Percentiles rank a stretch among this genome's conserved stretches.
Evolutionary conservation across 2,113 vertebrate species (phyloP).

Genomic region (Anarhynchus alexandrinus): DNA sequence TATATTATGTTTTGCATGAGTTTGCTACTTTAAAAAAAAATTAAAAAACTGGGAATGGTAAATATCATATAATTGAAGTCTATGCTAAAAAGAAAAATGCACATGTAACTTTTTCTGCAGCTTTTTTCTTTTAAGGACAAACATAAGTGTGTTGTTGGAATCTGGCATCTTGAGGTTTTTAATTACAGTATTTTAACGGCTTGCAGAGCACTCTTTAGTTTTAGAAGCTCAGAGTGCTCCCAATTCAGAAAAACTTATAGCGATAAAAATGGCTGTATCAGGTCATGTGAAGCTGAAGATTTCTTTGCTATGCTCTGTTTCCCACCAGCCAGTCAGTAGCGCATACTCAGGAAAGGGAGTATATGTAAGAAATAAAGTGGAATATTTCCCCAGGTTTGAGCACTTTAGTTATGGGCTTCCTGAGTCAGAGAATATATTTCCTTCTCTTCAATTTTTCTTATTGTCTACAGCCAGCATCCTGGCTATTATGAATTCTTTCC

Average conservation of each 20-base stretch:
- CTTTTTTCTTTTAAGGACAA: neutral
- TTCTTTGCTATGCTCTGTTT: neutral
- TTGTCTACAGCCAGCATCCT: neutral
- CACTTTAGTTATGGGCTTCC: neutral
- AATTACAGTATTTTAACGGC: neutral
- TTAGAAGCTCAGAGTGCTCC: neutral
- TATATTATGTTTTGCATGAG: neutral
- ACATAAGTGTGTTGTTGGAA: neutral
- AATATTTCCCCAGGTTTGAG: neutral
- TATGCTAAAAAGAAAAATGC: neutral
- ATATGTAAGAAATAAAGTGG: neutral
- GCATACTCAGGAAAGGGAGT: neutral
- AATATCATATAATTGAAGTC: neutral
- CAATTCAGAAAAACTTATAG: neutral
- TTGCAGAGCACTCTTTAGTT: neutral
- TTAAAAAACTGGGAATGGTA: neutral
- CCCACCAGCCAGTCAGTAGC: neutral
- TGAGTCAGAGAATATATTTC: neutral
- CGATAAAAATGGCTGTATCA: accelerated
- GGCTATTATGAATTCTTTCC: neutral
- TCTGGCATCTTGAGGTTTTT: neutral
- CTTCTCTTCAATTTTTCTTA: neutral
- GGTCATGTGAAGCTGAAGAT: neutral
- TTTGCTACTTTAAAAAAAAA: neutral
- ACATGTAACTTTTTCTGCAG: neutral